These are phyloP conservation scores for Australoheros facetus DNA, from an alignment of 2,797 vertebrate genomes.

Conservation along the genomic window DNA sequence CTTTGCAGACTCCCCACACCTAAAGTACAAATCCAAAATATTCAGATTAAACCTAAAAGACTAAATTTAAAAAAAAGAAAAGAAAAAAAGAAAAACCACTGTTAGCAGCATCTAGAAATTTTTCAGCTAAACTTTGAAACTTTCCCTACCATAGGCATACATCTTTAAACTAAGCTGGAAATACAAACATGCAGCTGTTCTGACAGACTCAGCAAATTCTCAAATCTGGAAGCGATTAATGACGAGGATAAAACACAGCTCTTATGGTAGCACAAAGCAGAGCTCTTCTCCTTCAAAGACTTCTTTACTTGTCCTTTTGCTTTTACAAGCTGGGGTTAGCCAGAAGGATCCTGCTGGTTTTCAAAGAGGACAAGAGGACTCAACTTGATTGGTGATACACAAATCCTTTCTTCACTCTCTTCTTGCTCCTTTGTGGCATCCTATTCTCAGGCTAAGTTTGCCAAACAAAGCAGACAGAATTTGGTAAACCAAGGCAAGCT, in stretches of 20 bases:
- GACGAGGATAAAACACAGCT: conserved; percentile 61
- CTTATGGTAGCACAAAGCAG: conserved; percentile 59
- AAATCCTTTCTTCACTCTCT: conserved; percentile 47
- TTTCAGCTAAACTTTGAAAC: conserved; percentile 34
- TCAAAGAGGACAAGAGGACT: conserved; percentile 43
- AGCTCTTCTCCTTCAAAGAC: conserved; percentile 66
- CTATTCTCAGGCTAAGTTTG: conserved; percentile 34
- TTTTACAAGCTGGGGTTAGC: conserved; percentile 61
- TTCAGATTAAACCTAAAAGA: conserved; percentile 5
- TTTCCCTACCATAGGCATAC: conserved; percentile 16
- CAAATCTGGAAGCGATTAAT: conserved; percentile 75
- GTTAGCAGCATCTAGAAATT: conserved; percentile 39
- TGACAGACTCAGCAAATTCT: conserved; percentile 59
- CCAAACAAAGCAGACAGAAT: conserved; percentile 34
- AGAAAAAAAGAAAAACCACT: background rate
- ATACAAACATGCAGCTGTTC: conserved; percentile 70
- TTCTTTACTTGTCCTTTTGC: conserved; percentile 48
- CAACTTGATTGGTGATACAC: conserved; percentile 47
- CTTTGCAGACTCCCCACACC: conserved; percentile 94
- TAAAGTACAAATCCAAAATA: conserved; percentile 58
- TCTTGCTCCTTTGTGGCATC: conserved; percentile 28
- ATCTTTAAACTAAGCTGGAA: conserved; percentile 48
- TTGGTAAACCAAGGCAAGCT: conserved; percentile 29
- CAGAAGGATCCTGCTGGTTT: conserved; percentile 51
- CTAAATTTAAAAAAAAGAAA: background rate